phyloP scores from a whole-genome alignment of 2,888 invertebrate species.

The Tuta absoluta region DNA sequence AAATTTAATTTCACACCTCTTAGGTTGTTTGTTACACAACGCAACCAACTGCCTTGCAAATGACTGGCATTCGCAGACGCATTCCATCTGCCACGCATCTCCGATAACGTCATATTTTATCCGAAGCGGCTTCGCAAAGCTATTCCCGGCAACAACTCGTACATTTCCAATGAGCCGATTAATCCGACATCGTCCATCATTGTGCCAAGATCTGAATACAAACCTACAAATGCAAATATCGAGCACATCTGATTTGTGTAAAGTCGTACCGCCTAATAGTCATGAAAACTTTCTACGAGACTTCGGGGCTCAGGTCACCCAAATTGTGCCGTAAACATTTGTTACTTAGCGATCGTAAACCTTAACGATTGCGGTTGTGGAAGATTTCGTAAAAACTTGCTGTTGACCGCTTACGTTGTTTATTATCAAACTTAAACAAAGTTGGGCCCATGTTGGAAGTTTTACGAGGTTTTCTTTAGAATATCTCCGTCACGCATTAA shows the following conservation, averaged over 20 bases:
- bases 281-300: slow-evolving; percentile 1
- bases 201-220: slow-evolving; percentile 8
- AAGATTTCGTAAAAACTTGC: slow-evolving; percentile 21
- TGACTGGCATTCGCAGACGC: slow-evolving; percentile 19
- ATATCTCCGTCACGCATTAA: slow-evolving; percentile 27
- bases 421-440: slow-evolving; percentile 3
- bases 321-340: slow-evolving; percentile 23
- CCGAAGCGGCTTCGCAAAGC: slow-evolving; percentile 7
- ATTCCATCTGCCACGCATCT: slow-evolving; percentile 8
- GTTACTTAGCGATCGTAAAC: slow-evolving; percentile 25
- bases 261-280: slow-evolving; percentile 12
- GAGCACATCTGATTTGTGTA: slow-evolving; percentile 19
- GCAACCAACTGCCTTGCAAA: slow-evolving; percentile 11
- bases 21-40: slow-evolving; percentile 15
- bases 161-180: slow-evolving; percentile 16
- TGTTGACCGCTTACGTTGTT: slow-evolving; percentile 17
- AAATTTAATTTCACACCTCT: no score
- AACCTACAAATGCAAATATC: slow-evolving; percentile 8
- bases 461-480: slow-evolving; percentile 20
- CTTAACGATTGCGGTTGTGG: slow-evolving; percentile 21
- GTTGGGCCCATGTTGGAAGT: slow-evolving; percentile 22
- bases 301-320: background rate
- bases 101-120: slow-evolving; percentile 18
- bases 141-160: slow-evolving; percentile 18
- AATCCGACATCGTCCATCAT: slow-evolving; percentile 9